Percentiles rank a stretch among this genome's conserved stretches.
These are phyloP conservation scores for Myotis yumanensis DNA, from an alignment of 2,113 vertebrate species.

Conservation along the genomic window DNA sequence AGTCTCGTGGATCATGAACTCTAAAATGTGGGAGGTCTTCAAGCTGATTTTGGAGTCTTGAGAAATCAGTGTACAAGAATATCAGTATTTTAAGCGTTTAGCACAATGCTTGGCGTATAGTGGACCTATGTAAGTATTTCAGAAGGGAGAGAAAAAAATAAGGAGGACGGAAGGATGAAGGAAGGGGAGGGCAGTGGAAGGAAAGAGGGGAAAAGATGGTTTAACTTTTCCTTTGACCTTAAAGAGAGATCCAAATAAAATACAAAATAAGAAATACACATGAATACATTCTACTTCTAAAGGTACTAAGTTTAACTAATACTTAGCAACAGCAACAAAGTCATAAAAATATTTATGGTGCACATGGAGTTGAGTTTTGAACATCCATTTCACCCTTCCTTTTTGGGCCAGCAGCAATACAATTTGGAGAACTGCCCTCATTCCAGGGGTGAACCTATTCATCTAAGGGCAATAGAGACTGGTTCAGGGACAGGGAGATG, in stretches of 20 bases:
- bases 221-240: not conserved
- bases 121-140: not conserved
- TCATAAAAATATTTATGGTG: not conserved
- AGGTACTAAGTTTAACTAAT: not conserved
- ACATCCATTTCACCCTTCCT: not conserved
- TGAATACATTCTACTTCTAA: not conserved
- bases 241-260: conserved; percentile 23
- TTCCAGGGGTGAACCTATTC: not conserved
- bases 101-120: not conserved
- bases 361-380: not conserved
- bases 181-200: not conserved
- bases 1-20: not conserved
- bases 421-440: not conserved
- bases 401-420: not conserved
- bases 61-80: not conserved
- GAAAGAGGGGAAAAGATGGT: not conserved
- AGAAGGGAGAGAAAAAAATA: not conserved
- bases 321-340: not conserved
- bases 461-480: not conserved
- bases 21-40: not conserved
- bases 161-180: not conserved
- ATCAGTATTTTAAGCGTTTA: not conserved
- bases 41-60: not conserved
- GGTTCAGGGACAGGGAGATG: not conserved
- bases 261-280: not conserved